Evolutionary conservation across 2,797 vertebrate genomes (phyloP), one percentile per base, ranked within the genome.

Genomic region (Glossophaga mutica): DNA sequence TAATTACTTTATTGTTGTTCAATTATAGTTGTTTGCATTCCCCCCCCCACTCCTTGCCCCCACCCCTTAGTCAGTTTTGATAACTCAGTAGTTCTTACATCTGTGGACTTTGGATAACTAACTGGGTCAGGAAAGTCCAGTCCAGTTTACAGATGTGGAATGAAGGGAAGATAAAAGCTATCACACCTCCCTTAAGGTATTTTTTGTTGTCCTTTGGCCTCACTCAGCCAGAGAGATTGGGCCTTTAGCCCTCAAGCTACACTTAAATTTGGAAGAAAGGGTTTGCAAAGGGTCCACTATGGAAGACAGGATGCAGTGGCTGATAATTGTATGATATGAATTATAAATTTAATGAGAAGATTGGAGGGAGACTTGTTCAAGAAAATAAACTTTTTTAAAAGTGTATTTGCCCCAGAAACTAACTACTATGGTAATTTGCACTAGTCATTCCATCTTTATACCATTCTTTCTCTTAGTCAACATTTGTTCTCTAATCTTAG

Each of bases 401-500:
- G 24, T 70, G 0, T 71, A 19, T 76, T 78, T 9, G 57, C 62
- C n/a, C 50, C 39, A 84, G 65, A 81, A 87, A 82, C 48, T 57
- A 83, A 34, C 6, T 46, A 52, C 32, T 55, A 5, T 78, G 14
- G 50, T 37, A 32, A 67, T 82, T 92, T 62, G 39, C 42, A 73
- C 48, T 50, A 37, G 34, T 86, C n/a, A 76, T 90, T 91, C 29
- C 29, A 50, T 65, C 46, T 93, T 94, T 87, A 4, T 52, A 85
- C 84, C 50, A 26, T 26, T 59, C 74, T 87, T 34, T 78, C 59
- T 87, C 57, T 50, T 10, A 9, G n/a, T 95, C 68, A 92, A 6
- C n/a, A 77, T 86, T 81, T 94, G 62, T 94, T 93, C 68, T 91
- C 42, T 92, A 62, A 37, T 95, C 90, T 48, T 5, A 52, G 3